Percentiles rank a stretch among this genome's conserved stretches.
phyloP scores from a whole-genome alignment of 2,888 invertebrate species.

The Apamea crenata region DNA sequence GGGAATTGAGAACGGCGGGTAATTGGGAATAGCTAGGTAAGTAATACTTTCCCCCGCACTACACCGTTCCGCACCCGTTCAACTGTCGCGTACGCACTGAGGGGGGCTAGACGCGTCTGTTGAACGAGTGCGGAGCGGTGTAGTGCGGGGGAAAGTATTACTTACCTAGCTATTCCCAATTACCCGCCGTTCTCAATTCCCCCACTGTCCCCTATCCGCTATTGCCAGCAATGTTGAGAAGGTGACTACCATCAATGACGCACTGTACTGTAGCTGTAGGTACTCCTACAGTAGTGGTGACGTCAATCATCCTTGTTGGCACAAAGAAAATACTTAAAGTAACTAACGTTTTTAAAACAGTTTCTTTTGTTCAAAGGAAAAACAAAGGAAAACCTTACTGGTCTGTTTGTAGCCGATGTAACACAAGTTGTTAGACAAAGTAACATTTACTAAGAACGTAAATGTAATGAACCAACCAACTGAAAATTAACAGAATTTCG shows the following conservation, averaged over 20 bases:
- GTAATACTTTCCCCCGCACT: too few relatives aligned
- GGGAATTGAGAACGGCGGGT: too few relatives aligned
- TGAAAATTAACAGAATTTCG: slow-evolving; percentile 7
- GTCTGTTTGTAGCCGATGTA: background rate
- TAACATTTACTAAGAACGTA: slow-evolving; percentile 22
- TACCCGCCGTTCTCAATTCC: too few relatives aligned
- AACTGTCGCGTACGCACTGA: too few relatives aligned
- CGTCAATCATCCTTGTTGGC: background rate
- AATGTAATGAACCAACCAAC: slow-evolving; percentile 16
- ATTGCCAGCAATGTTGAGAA: background rate
- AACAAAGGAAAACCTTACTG: slow-evolving; percentile 3
- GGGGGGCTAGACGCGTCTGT: too few relatives aligned
- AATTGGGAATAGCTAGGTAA: too few relatives aligned
- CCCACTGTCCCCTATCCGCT: too few relatives aligned
- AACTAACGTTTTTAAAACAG: background rate
- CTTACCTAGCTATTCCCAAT: too few relatives aligned
- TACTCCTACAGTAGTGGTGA: background rate
- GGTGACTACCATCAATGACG: background rate
- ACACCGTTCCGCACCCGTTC: too few relatives aligned
- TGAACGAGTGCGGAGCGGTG: too few relatives aligned
- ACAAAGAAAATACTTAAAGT: background rate
- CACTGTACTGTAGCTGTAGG: background rate
- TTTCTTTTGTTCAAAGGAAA: background rate
- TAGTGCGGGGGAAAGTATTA: too few relatives aligned
- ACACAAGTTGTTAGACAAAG: slow-evolving; percentile 34